A percentile compares a stretch with the other conserved stretches of the same genome.
phyloP scores from a whole-genome alignment of 2,113 vertebrate species.

The Sinocyclocheilus maitianheensis region DNA sequence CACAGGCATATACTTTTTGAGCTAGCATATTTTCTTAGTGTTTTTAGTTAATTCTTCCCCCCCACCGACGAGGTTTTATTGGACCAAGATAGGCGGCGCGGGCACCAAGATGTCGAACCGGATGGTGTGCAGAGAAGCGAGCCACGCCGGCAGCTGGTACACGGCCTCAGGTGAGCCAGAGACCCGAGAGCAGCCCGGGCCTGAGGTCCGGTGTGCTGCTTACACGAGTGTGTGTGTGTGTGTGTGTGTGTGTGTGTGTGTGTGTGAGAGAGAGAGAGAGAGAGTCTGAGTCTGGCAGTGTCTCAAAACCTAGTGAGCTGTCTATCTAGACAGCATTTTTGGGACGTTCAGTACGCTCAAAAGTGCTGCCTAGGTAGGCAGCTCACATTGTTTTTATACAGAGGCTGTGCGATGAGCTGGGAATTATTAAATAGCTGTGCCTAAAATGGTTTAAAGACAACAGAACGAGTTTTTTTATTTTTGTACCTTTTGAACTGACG shows the following conservation, averaged over 20 bases:
- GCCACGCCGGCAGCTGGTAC: no score
- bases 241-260: no score
- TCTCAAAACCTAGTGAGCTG: constrained; percentile 5
- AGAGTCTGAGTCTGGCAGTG: not conserved
- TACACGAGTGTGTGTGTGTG: no score
- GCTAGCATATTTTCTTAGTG: constrained; percentile 50
- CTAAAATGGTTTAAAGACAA: not conserved
- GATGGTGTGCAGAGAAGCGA: constrained; percentile 94
- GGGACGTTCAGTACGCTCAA: not conserved
- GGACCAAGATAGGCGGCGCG: constrained; percentile 94
- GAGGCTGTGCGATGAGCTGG: constrained; percentile 46
- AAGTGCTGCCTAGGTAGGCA: constrained; percentile 14
- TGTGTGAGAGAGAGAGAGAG: no score
- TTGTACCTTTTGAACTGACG: not conserved
- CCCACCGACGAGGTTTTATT: no score
- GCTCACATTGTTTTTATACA: not conserved
- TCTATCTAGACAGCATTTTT: constrained; percentile 5
- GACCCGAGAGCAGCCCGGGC: no score
- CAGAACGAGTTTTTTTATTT: constrained; percentile 4
- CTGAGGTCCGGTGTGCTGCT: no score
- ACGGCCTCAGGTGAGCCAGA: no score
- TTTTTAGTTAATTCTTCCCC: constrained; percentile 53
- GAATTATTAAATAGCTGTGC: constrained; percentile 43
- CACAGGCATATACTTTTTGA: constrained; percentile 20
- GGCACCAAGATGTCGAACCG: constrained; percentile 97